phyloP scores from a whole-genome alignment of 1,140 invertebrate genomes.

The Argopecten irradians region DNA sequence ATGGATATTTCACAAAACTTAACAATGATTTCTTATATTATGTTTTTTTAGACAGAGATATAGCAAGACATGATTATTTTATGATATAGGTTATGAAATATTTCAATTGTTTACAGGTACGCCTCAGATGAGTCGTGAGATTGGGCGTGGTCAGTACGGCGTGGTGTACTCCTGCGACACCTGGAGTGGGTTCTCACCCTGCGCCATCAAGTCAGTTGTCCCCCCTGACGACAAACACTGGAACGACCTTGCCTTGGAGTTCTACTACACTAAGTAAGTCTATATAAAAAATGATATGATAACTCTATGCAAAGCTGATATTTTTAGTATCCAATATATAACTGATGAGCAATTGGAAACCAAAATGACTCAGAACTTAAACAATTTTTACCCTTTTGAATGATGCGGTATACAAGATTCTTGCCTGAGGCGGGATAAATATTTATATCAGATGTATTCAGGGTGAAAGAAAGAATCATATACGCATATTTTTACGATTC shows the following conservation, averaged over 20 bases:
- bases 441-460: background rate
- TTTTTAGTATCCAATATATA: background rate
- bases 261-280: constrained; percentile 81
- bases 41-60: too few relatives aligned
- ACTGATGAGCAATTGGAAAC: too few relatives aligned
- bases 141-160: constrained; percentile 93
- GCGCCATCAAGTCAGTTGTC: constrained; percentile 93
- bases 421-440: too few relatives aligned
- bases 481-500: background rate
- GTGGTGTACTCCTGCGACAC: constrained; percentile 91
- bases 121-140: constrained; percentile 87
- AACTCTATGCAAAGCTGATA: background rate
- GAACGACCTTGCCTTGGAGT: constrained; percentile 95
- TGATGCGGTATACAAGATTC: too few relatives aligned
- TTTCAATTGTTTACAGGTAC: constrained; percentile 80
- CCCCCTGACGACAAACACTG: constrained; percentile 94
- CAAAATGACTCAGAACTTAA: too few relatives aligned
- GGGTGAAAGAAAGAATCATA: background rate
- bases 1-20: too few relatives aligned
- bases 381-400: too few relatives aligned
- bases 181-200: constrained; percentile 85
- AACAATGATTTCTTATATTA: too few relatives aligned
- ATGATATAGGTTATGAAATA: too few relatives aligned
- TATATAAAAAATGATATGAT: background rate
- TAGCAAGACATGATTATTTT: too few relatives aligned